A percentile compares a stretch with the other conserved stretches of the same genome.
Evolutionary conservation across 1,140 invertebrate genomes (phyloP).

Genomic region (Hermetia illucens): DNA sequence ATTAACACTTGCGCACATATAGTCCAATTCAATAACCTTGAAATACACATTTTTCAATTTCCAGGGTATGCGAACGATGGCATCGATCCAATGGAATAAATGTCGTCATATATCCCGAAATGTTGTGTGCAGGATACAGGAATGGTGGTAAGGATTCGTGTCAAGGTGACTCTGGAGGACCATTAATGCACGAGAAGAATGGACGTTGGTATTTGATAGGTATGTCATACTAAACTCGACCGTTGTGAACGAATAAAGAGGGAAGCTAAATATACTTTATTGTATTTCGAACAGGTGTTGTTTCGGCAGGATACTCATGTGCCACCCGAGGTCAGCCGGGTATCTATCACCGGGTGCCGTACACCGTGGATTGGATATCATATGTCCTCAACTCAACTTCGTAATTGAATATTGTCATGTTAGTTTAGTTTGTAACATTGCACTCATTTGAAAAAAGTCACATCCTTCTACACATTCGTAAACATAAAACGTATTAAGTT

Average conservation of each 20-base stretch:
- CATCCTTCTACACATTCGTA: too few relatives aligned
- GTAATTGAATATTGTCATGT: not conserved
- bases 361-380: conserved; percentile 86
- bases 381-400: conserved; percentile 36
- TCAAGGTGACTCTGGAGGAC: conserved; percentile 77
- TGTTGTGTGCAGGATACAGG: conserved; percentile 92
- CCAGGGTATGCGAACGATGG: conserved; percentile 63
- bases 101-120: conserved; percentile 88
- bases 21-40: too few relatives aligned
- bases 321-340: conserved; percentile 82
- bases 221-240: conserved; percentile 6
- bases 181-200: conserved; percentile 71
- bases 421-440: not conserved
- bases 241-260: not conserved
- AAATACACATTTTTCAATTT: too few relatives aligned
- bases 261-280: not conserved
- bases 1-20: too few relatives aligned
- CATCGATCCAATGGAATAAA: conserved; percentile 73
- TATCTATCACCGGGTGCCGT: conserved; percentile 85
- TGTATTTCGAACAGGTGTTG: conserved; percentile 43
- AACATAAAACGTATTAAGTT: too few relatives aligned
- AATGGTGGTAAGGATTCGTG: conserved; percentile 65
- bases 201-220: conserved; percentile 76
- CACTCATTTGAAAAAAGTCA: not conserved
- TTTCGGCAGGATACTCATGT: conserved; percentile 86